Evolutionary conservation across 2,113 vertebrate species (phyloP), one percentile per base, ranked within the genome.

Genomic region (Psilopsiagon aurifrons): DNA sequence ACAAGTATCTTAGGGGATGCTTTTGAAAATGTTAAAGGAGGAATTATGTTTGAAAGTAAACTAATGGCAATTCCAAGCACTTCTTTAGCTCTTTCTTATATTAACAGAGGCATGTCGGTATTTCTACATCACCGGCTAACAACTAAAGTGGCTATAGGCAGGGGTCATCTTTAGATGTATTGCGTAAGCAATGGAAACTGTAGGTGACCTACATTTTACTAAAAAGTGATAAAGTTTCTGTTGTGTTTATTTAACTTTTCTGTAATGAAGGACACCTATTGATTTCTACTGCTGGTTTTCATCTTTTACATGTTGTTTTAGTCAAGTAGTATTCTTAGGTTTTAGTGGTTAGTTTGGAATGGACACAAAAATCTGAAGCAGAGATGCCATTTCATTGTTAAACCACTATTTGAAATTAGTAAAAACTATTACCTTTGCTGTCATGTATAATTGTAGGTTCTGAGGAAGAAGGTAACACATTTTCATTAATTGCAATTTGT

Each of bases 151-250:
- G 55, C 63, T 68, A 90, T 57, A 94, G 94, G 37, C 64, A 86
- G 31, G 84, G 70, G 95, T 97, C 77, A 95, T 33, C 76, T 82
- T 51, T 60, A 78, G 92, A 39, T 39, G 39, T 9, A 39, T 39
- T 39, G 39, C 39, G 9, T 39, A 39, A 39, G 39, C 39, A 39
- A 39, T 93, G 81, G 85, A 94, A 96, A 96, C 78, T 5, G 5
- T 88, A 83, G 74, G 52, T 95, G 85, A 96, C 92, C 87, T 92
- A 92, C 51, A 92, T 86, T 96, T 94, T 81, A 44, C 37, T 66
- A 89, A 93, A 95, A 83, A 88, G 35, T 91, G 52, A 75, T 86
- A 31, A 88, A 90, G 33, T 57, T 84, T 91, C 8, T 86, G 22
- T 82, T 37, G 0, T 13, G 3, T 14, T 44, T 52, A 23, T 41